phyloP scores from a whole-genome alignment of 1,140 invertebrate genomes.

The Rhizoglyphus robini region DNA sequence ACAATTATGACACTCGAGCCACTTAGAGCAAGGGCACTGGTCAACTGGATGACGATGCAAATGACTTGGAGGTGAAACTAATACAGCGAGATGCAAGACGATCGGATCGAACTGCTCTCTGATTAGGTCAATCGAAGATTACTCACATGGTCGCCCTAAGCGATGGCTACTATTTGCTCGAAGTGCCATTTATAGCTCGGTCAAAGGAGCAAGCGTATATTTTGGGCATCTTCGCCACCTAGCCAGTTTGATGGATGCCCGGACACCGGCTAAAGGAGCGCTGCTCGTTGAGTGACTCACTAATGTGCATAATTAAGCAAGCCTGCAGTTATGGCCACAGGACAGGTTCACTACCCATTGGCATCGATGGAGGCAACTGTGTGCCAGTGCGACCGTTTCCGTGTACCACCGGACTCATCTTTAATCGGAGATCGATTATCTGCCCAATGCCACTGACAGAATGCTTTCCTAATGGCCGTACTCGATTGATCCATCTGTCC shows the following conservation, averaged over 20 bases:
- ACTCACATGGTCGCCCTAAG: too few species aligned
- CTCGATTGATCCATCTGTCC: too few species aligned
- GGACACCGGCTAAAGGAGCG: background rate
- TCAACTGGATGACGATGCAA: too few species aligned
- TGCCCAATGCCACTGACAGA: background rate
- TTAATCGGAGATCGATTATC: constrained; percentile 15
- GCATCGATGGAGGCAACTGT: background rate
- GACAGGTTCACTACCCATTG: background rate
- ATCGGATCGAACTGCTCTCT: background rate
- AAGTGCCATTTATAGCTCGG: background rate
- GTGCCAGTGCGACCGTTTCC: too few species aligned
- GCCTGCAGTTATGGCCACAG: background rate
- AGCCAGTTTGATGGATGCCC: background rate
- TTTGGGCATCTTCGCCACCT: background rate
- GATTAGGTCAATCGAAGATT: background rate
- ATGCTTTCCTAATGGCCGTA: background rate
- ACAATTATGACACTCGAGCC: too few species aligned
- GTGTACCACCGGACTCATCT: background rate
- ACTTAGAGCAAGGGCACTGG: too few species aligned
- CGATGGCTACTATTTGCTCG: background rate
- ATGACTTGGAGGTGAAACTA: too few species aligned
- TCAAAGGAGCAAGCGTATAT: background rate
- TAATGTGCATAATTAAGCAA: background rate
- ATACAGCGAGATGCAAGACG: too few species aligned
- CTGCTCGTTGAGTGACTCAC: background rate